These are phyloP conservation scores for Danio jaintianensis DNA, from an alignment of 2,797 vertebrate genomes.

Conservation along the genomic window DNA sequence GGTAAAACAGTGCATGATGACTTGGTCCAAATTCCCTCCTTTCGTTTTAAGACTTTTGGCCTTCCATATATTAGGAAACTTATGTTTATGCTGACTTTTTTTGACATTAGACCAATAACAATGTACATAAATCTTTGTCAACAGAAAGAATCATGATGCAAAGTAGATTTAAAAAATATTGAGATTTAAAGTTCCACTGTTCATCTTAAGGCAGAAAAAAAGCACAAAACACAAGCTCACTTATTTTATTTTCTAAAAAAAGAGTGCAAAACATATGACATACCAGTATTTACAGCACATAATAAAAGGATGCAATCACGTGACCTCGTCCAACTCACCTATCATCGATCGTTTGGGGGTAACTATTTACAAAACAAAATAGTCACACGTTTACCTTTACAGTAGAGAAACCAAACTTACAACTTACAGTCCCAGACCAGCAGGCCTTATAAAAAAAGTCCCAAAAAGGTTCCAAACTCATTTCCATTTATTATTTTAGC, in stretches of 20 bases:
- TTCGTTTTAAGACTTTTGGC: too few relatives aligned
- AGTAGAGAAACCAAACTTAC: constrained; percentile 69
- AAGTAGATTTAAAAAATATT: not conserved
- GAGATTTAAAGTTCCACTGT: not conserved
- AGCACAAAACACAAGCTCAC: constrained; percentile 69
- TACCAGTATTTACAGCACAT: constrained; percentile 79
- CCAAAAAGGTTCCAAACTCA: constrained; percentile 51
- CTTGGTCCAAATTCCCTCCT: too few relatives aligned
- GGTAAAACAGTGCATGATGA: too few relatives aligned
- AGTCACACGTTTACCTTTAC: constrained; percentile 66
- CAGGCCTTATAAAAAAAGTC: constrained; percentile 64
- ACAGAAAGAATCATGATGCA: too few relatives aligned
- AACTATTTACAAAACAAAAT: constrained; percentile 65
- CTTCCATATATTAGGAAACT: too few relatives aligned
- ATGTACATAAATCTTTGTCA: too few relatives aligned
- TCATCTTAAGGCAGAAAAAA: constrained; percentile 28
- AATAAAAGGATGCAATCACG: constrained; percentile 73
- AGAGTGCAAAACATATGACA: constrained; percentile 74
- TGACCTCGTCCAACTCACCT: constrained; percentile 62
- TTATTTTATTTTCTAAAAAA: constrained; percentile 74
- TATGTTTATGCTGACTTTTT: too few relatives aligned
- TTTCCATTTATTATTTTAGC: constrained; percentile 56
- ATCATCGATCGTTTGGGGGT: constrained; percentile 57
- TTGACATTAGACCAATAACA: too few relatives aligned
- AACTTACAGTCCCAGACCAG: constrained; percentile 71